Conservation (phyloP, 1,140 invertebrate genomes). For the Lucilia sericata region DNA sequence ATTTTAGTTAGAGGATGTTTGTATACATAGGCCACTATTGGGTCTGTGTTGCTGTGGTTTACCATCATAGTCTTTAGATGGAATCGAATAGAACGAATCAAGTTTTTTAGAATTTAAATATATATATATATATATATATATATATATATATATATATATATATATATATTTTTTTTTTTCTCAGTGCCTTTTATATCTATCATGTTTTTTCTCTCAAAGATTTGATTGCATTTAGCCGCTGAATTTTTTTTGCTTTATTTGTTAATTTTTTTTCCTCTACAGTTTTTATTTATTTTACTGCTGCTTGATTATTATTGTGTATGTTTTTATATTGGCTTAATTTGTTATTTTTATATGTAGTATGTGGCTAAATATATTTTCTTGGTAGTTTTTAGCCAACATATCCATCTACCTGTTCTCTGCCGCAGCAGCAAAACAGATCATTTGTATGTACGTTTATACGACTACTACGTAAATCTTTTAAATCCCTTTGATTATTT, state of each 20-base stretch:
- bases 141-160: too few relatives aligned
- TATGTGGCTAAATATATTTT: not conserved
- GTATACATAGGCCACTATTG: too few relatives aligned
- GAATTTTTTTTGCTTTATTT: not conserved
- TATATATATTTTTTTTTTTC: too few relatives aligned
- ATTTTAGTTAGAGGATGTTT: too few relatives aligned
- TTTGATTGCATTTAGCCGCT: not conserved
- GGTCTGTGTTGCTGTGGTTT: too few relatives aligned
- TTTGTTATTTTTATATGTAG: not conserved
- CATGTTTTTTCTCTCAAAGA: not conserved
- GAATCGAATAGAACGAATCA: too few relatives aligned
- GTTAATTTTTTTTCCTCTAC: not conserved
- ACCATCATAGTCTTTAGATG: too few relatives aligned
- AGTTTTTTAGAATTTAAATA: too few relatives aligned
- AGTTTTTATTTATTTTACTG: not conserved
- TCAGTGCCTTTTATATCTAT: too few relatives aligned
- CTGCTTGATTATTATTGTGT: constrained; percentile 4
- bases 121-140: too few relatives aligned
- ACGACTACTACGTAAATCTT: too few relatives aligned
- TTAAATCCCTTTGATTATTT: not conserved
- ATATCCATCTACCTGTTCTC: not conserved
- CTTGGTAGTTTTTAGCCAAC: not conserved
- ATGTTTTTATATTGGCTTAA: not conserved
- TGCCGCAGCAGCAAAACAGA: not conserved
- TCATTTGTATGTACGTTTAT: not conserved